Evolutionary conservation across 2,797 vertebrate genomes (phyloP), one percentile per base, ranked within the genome.

Genomic region (Trematomus bernacchii): DNA sequence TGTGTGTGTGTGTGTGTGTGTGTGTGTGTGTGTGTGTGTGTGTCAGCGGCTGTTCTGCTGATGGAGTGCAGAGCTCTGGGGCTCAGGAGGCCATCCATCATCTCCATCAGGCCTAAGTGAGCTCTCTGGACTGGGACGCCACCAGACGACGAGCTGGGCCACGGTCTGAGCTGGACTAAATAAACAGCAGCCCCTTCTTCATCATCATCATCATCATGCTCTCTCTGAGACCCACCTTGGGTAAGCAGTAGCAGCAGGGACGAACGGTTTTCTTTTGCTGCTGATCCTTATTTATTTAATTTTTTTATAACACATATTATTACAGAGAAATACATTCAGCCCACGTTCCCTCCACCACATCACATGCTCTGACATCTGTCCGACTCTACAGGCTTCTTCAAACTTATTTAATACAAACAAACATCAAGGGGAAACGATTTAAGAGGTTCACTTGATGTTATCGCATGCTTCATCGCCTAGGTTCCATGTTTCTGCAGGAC

Each of bases 71-170:
- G 98, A 89, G 92, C 92, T 90, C 91, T 84, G 82, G 93, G 94
- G 92, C 94, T 94, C 93, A 93, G 94, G 96, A 96, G 95, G 92
- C 94, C 97, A 99, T 99, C 97, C 97, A 98, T 99, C 98, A 98
- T 97, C 97, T 98, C 96, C 96, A 98, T 97, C 97, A 98, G 95
- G 93, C 92, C 94, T 97, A 97, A 97, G 96, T 96, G 97, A 96
- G 62, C 83, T 84, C 82, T 85, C 83, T 78, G 85, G 76, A 79
- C 65, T 52, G 58, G 72, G 84, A 84, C 72, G 61, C 77, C 89
- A 84, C 66, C 86, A 84, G 85, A 83, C 72, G 40, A 54, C 10
- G 50, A 76, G 83, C 83, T 0, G 44, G 70, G 71, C 66, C 72
- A 82, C 73, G 10, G 71, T 85, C 84, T 80, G 73, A 85, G 63